These are phyloP conservation scores for Crossocerus cetratus DNA, from an alignment of 2,888 invertebrate species.

Conservation along the genomic window DNA sequence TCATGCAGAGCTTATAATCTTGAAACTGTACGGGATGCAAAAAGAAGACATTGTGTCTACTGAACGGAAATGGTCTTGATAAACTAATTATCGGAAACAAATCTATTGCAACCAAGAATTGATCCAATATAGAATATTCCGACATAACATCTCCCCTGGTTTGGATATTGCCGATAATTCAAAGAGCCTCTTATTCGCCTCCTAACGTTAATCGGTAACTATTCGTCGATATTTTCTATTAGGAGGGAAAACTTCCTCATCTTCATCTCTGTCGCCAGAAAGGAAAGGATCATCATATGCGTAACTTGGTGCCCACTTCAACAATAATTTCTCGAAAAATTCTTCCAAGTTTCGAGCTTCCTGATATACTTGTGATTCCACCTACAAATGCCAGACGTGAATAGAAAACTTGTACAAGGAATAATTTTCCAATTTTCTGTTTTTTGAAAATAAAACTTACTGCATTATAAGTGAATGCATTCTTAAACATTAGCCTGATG, in stretches of 20 bases:
- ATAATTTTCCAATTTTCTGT: not conserved
- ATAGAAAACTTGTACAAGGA: not conserved
- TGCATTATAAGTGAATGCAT: slow-evolving; percentile 90
- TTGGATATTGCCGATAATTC: not conserved
- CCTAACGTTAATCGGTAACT: slow-evolving; percentile 74
- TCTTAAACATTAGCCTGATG: slow-evolving; percentile 90
- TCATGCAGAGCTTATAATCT: too few species aligned
- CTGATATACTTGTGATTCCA: slow-evolving; percentile 86
- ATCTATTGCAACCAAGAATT: not conserved
- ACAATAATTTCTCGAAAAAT: slow-evolving; percentile 89
- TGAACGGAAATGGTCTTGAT: not conserved
- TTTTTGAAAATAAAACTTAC: slow-evolving; percentile 78
- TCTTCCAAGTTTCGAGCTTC: slow-evolving; percentile 90
- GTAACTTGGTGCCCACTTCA: slow-evolving; percentile 89
- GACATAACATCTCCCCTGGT: not conserved
- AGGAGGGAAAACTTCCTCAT: slow-evolving; percentile 78
- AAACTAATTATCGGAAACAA: not conserved
- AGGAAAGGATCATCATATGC: slow-evolving; percentile 80
- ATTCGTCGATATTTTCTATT: slow-evolving; percentile 78
- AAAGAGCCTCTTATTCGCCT: not conserved
- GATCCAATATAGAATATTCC: not conserved
- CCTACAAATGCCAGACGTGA: slow-evolving; percentile 77
- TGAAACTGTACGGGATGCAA: too few species aligned
- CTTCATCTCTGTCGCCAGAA: slow-evolving; percentile 76
- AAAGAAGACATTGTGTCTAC: too few species aligned